These are phyloP conservation scores for Bovichtus diacanthus DNA, from an alignment of 2,797 vertebrate species.

Conservation along the genomic window DNA sequence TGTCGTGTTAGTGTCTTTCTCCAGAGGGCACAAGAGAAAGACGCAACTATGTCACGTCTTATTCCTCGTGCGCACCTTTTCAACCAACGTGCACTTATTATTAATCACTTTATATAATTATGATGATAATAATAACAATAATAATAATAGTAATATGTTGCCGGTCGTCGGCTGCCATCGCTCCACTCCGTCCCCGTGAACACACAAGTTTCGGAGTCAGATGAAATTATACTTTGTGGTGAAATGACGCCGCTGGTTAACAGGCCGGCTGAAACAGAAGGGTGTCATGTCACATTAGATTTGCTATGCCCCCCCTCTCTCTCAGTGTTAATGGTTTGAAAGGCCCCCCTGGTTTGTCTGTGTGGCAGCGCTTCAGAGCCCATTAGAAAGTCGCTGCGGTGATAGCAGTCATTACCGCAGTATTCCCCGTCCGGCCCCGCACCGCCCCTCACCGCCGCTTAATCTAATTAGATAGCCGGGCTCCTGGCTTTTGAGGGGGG, in stretches of 20 bases:
- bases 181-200: constrained; percentile 1
- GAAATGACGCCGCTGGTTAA: constrained; percentile 66
- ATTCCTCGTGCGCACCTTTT: neutral
- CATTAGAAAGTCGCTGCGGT: constrained; percentile 89
- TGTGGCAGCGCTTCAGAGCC: constrained; percentile 92
- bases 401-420: constrained; percentile 90
- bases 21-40: neutral
- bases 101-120: constrained; percentile 10
- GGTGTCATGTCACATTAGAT: constrained; percentile 91
- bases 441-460: constrained; percentile 92
- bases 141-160: constrained; percentile 22
- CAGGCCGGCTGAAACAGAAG: constrained; percentile 86
- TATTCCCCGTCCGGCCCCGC: constrained; percentile 86
- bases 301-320: constrained; percentile 89
- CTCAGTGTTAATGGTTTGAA: constrained; percentile 93
- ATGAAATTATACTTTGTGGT: constrained; percentile 12
- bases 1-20: neutral
- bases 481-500: constrained; percentile 85
- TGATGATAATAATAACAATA: too few relatives aligned
- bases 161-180: constrained; percentile 5
- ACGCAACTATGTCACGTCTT: too few relatives aligned
- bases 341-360: constrained; percentile 86
- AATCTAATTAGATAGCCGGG: constrained; percentile 94
- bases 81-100: neutral
- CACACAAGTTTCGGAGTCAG: constrained; percentile 20